Base-by-base conservation (phyloP, 2,113 vertebrate species). In the Albula glossodonta region DNA sequence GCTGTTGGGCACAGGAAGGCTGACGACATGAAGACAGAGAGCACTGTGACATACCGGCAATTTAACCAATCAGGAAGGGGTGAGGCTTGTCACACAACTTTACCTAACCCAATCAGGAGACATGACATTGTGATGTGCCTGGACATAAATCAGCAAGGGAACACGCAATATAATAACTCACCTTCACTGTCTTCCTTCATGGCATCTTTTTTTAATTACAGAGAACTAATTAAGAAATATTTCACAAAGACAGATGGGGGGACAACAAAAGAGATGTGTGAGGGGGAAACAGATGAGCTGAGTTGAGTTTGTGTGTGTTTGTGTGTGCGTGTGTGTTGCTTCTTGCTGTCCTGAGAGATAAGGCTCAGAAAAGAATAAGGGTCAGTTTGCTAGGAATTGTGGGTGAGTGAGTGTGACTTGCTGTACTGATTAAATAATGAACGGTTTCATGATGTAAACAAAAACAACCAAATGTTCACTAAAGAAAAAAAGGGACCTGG, bases 11-110 rank as follows among this genome's bases (percentile, higher is more conserved):
- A 96, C 95, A 93, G 95, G 96, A 96, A 98, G 93, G 94, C 96
- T 96, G 95, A 96, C 96, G 94, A 95, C 88, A 93, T 94, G 96
- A 96, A 96, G 95, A 97, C 90, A 98, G 94, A 97, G 89, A 96
- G 92, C 91, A 93, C 95, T 96, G 94, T 94, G 94, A 88, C 85
- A 87, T 77, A 83, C 60, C 66, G 82, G 51, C 0, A 57, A 31
- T 10, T 17, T 41, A 56, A 81, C 13, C 57, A 66, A 63, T 31
- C 22, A 48, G 60, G 9, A 83, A 41, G 31, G 48, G 51, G 0
- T 22, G 13, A 25, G 6, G 11, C 41, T 51, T 50, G 78, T 80
- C 3, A 49, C 15, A 84, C 22, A 41, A 78, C 70, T 78, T 60
- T 1, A 15, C 50, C 25, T 9, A 4, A 51, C 2, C 82, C 15